Evolutionary conservation across 2,797 vertebrate genomes (phyloP).

Genomic region (Eulemur mongoz): DNA sequence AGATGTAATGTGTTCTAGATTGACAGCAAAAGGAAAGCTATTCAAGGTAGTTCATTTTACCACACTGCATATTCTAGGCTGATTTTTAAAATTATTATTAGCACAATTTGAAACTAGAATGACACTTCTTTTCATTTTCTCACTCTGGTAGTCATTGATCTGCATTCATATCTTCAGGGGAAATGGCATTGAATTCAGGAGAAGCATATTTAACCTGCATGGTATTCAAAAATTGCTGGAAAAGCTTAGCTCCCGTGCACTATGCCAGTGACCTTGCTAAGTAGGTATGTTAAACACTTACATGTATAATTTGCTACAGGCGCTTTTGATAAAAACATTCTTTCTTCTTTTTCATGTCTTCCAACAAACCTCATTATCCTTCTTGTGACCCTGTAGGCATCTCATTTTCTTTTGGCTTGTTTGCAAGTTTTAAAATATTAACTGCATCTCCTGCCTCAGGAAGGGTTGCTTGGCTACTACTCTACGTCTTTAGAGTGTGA

Average conservation of each 20-base stretch:
- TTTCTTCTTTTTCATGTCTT: constrained; percentile 70
- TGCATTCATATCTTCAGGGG: constrained; percentile 85
- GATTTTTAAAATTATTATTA: constrained; percentile 79
- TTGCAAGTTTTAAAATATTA: constrained; percentile 82
- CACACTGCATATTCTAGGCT: constrained; percentile 67
- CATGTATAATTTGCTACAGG: constrained; percentile 83
- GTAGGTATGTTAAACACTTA: constrained; percentile 83
- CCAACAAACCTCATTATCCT: constrained; percentile 84
- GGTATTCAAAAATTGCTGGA: constrained; percentile 83
- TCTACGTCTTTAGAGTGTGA: constrained; percentile 38
- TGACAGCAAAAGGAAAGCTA: constrained; percentile 82
- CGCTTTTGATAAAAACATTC: constrained; percentile 78
- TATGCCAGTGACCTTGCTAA: constrained; percentile 84
- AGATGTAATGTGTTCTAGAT: constrained; percentile 82
- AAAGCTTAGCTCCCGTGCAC: constrained; percentile 81
- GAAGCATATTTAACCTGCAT: constrained; percentile 83
- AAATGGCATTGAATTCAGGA: constrained; percentile 83
- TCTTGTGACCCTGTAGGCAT: constrained; percentile 80
- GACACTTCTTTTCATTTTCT: constrained; percentile 85
- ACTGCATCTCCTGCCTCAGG: constrained; percentile 71
- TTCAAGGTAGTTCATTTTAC: constrained; percentile 81
- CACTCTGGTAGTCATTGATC: constrained; percentile 84
- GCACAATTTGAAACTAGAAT: constrained; percentile 83
- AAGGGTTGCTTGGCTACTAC: constrained; percentile 72
- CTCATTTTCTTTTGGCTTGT: constrained; percentile 82